Evolutionary conservation across 2,888 invertebrate species (phyloP), one percentile per base, ranked within the genome.

Genomic region (Scrobipalpa costella): DNA sequence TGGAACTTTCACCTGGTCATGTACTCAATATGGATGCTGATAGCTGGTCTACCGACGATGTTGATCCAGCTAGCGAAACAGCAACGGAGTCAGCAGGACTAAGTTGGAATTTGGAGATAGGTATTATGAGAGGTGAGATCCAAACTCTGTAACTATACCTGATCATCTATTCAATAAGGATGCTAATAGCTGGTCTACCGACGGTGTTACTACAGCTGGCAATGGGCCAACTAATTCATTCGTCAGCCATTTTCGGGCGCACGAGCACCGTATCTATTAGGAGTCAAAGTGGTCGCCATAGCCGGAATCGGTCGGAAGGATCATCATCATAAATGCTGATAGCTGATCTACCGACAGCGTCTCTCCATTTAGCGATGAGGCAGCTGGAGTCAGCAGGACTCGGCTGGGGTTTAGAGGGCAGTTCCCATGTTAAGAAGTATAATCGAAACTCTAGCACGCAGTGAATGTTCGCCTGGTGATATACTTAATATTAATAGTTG

Each of bases 311-410:
- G n/a, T n/a, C n/a, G n/a, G n/a, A n/a, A n/a, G n/a, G n/a, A 57
- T 94, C 94, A 84, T 85, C 93, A 15, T 85, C 92, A 67, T 90
- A 94, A 80, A 86, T 93, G 66, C 76, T 94, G 62, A 80, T 92
- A 50, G 85, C 92, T n/a, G 94, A 94, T 13, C 80, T 94, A 40
- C 94, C 94, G 0, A 86, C 93, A 19, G 85, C 93, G 9, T 86
- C 94, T 72, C 84, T 94, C 66, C 94, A 94, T 81, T 83, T 94
- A 69, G 93, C 94, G 0, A 92, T 94, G 76, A 94, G 94, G 5
- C 94, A 94, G 78, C 86, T 94, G n/a, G n/a, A n/a, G 94, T 58
- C 93, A 94, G 71, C 94, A 94, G 71, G 94, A 94, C 21, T 92
- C 94, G n/a, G 93, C 93, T 1, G 94, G 94, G 33, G 92, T 93